Evolutionary conservation across 2,113 vertebrate species (phyloP).

Genomic region (Platanista minor): DNA sequence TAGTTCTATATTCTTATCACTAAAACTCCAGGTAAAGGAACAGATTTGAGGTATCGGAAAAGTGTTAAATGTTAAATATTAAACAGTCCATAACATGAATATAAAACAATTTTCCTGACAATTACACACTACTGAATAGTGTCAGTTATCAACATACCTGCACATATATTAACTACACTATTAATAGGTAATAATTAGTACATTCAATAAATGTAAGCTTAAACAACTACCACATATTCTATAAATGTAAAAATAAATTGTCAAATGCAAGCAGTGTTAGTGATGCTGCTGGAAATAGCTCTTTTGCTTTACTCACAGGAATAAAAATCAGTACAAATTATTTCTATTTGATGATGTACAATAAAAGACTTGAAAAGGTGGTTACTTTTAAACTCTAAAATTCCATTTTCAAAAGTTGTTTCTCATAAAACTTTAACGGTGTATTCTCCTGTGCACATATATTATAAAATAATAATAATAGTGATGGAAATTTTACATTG

Average conservation of each 20-base stretch:
- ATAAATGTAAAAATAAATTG: background rate
- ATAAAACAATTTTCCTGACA: background rate
- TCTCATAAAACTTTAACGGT: background rate
- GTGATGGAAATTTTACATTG: background rate
- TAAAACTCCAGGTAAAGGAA: background rate
- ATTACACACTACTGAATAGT: background rate
- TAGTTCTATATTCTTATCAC: background rate
- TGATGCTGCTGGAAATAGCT: background rate
- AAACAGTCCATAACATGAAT: background rate
- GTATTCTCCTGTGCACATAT: background rate
- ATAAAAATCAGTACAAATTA: background rate
- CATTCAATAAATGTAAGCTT: background rate
- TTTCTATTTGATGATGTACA: background rate
- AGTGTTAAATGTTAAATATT: background rate
- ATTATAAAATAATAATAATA: background rate
- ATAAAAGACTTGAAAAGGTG: background rate
- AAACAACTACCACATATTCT: background rate
- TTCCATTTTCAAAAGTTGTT: background rate
- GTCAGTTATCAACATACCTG: background rate
- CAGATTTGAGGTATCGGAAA: background rate
- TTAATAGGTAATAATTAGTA: background rate
- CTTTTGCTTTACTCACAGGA: background rate
- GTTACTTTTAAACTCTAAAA: background rate
- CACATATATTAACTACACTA: background rate
- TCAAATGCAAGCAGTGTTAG: no score